A percentile compares a stretch with the other conserved stretches of the same genome.
Conservation (phyloP, 2,113 vertebrate genomes). For the Pachypanchax playfairii region DNA sequence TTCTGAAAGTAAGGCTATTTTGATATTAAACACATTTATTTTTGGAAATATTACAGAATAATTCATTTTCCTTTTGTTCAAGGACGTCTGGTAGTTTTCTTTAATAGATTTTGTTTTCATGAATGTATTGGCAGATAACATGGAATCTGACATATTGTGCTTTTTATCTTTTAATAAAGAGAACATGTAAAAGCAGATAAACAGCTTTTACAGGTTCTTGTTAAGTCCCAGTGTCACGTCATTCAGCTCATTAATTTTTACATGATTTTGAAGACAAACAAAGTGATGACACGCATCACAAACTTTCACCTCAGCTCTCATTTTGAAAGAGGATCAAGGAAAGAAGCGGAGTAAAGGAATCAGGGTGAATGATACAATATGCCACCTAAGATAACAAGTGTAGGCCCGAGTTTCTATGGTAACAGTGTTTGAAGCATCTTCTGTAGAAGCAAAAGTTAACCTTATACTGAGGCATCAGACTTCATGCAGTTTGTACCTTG, state of each 20-base stretch:
- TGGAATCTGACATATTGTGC: too few species aligned
- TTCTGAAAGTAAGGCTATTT: too few species aligned
- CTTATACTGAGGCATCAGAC: conserved; percentile 7
- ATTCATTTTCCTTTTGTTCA: too few species aligned
- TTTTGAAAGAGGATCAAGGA: conserved; percentile 7
- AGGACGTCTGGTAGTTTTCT: background rate
- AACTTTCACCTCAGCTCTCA: background rate
- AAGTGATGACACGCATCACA: background rate
- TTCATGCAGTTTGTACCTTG: conserved; percentile 10
- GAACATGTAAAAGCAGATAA: background rate
- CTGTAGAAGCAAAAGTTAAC: conserved; percentile 14
- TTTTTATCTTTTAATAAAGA: background rate
- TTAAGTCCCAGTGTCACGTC: too few species aligned
- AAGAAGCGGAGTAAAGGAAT: conserved; percentile 1
- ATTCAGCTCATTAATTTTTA: background rate
- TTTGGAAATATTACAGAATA: background rate
- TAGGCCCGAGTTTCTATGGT: conserved; percentile 30
- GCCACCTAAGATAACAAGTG: conserved; percentile 17
- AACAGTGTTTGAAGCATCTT: conserved; percentile 24
- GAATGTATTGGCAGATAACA: background rate
- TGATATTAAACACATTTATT: background rate
- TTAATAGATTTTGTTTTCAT: background rate
- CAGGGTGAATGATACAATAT: conserved; percentile 31
- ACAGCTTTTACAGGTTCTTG: background rate
- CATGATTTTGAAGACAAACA: conserved; percentile 1